Evolutionary conservation across 2,888 invertebrate species (phyloP), one percentile per base, ranked within the genome.

Genomic region (Sylvicola fuscatus): DNA sequence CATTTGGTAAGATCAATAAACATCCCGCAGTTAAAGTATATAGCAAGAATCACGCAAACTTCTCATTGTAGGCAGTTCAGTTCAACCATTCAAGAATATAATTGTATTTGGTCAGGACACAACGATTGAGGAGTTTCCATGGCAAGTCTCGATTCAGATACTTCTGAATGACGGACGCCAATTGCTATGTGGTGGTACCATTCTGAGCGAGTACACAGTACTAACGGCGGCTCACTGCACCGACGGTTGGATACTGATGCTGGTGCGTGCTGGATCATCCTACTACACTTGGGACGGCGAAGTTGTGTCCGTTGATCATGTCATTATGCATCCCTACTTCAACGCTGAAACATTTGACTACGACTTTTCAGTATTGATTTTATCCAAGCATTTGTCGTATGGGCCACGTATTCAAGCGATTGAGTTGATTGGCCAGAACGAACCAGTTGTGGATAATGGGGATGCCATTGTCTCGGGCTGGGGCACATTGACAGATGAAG

Each of bases 141-240:
- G 48, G 45, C 49, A 51, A 40, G 43, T 53, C 2, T 54, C 55
- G 1, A 21, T 21, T 6, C 21, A 21, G 21, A 21, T 21, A 6
- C 21, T 56, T 3, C 48, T 48, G 15, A 43, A 44, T 12, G 45
- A 53, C 13, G 63, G 61, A 2, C 44, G 51, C 0, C 70, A 70
- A 41, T 49, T 53, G 0, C 8, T 21, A 8, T 72, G 72, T 43
- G 70, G 72, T 1, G 71, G 66, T 1, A 50, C 65, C 6, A 59
- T 68, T 12, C 51, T 72, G 14, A 59, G 61, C 32, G 50, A 46
- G 13, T 50, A 57, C 29, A 60, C 62, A 21, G 56, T 67, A 3
- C 39, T 72, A 1, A 72, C 70, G 1, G 70, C 71, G 11, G 72
- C 70, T 3, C 70, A 72, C 45, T 72, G 72, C 42, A 49, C 65